phyloP scores from a whole-genome alignment of 2,888 invertebrate species.

The Agonopterix alstromeriana region DNA sequence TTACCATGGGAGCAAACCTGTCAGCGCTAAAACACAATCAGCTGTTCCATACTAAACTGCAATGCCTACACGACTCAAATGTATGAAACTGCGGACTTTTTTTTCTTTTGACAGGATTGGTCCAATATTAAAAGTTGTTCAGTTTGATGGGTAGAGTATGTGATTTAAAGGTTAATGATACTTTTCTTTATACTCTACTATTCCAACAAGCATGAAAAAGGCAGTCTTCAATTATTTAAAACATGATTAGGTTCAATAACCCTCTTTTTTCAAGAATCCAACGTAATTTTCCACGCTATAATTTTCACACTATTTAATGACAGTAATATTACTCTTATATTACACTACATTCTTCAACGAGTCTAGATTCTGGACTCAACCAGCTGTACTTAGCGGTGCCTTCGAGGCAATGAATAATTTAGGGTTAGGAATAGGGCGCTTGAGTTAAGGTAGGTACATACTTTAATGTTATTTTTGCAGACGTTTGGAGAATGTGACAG shows the following conservation, averaged over 20 bases:
- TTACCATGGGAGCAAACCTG: no score
- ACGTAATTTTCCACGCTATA: neutral
- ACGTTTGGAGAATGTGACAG: no score
- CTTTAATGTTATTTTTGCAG: neutral
- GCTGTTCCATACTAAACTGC: no score
- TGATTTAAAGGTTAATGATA: no score
- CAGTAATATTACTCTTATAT: neutral
- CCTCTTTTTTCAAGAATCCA: neutral
- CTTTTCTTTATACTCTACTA: no score
- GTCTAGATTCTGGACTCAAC: slow-evolving; percentile 11
- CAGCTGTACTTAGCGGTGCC: slow-evolving; percentile 42
- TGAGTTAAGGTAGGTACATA: slow-evolving; percentile 2
- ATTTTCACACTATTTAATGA: neutral
- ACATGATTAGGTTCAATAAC: neutral
- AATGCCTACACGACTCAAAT: no score
- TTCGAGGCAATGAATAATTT: slow-evolving; percentile 57
- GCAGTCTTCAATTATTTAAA: neutral
- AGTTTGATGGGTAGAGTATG: no score
- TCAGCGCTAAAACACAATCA: no score
- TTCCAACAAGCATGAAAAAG: no score
- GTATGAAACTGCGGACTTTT: no score
- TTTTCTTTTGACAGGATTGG: no score
- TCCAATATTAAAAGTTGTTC: no score
- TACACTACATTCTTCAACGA: neutral
- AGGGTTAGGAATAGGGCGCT: slow-evolving; percentile 54